Conservation (phyloP, 2,797 vertebrate species). For the Poecilia picta region DNA sequence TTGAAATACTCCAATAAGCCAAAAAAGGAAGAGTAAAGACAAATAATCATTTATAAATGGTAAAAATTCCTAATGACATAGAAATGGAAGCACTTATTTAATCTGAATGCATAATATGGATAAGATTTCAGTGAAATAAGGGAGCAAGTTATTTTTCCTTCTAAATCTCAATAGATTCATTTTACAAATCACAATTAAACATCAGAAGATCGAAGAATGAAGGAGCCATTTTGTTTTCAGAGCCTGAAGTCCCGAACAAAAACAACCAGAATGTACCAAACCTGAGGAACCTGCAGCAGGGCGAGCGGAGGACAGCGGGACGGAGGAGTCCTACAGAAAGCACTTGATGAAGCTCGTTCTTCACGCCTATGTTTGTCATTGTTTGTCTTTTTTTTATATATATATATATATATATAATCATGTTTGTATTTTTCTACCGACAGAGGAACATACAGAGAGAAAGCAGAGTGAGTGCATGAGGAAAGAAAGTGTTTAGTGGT, state of each 20-base stretch:
- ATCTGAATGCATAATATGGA: conserved; percentile 1
- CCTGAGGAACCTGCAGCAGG: conserved; percentile 34
- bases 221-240: conserved; percentile 21
- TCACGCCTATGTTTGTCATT: conserved; percentile 74
- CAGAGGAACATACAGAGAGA: conserved; percentile 56
- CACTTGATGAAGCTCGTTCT: conserved; percentile 76
- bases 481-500: conserved; percentile 38
- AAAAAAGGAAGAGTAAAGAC: conserved; percentile 40
- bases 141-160: conserved; percentile 13
- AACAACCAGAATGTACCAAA: conserved; percentile 55
- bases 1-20: conserved; percentile 42
- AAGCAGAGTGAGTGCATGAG: conserved; percentile 57
- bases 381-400: conserved; percentile 66
- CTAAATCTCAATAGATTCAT: conserved; percentile 28
- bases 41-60: conserved; percentile 15
- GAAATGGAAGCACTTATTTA: not conserved
- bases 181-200: conserved; percentile 16
- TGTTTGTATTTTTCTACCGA: conserved; percentile 84
- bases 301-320: conserved; percentile 13
- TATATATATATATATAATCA: conserved; percentile 58
- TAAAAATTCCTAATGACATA: conserved; percentile 16
- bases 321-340: conserved; percentile 59
- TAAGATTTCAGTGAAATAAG: not conserved
- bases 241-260: conserved; percentile 46
- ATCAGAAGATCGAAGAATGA: conserved; percentile 9